These are phyloP conservation scores for Corydoras sp. DNA, from an alignment of 2,113 vertebrate species.

Conservation along the genomic window DNA sequence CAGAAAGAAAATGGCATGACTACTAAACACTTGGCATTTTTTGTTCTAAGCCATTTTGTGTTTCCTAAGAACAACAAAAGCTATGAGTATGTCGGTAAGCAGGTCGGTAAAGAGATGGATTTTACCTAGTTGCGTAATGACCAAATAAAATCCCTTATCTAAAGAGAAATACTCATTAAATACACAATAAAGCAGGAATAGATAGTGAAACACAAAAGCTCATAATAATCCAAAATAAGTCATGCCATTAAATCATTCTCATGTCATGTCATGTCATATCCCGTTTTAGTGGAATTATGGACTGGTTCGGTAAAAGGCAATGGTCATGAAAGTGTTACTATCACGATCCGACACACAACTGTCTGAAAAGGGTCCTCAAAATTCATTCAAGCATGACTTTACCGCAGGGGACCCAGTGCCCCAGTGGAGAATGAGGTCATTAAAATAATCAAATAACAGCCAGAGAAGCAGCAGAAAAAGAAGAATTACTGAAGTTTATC, in stretches of 20 bases:
- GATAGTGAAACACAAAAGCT: not conserved
- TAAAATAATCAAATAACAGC: slow-evolving; percentile 78
- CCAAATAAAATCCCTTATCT: not conserved
- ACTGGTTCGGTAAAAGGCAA: slow-evolving; percentile 13
- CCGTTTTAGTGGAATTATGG: slow-evolving; percentile 3
- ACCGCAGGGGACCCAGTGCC: slow-evolving; percentile 55
- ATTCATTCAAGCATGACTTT: slow-evolving; percentile 55
- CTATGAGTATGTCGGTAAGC: not conserved
- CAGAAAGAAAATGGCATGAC: not conserved
- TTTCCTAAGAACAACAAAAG: not conserved
- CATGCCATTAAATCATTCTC: slow-evolving; percentile 6
- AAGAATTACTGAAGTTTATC: slow-evolving; percentile 62
- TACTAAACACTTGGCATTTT: not conserved
- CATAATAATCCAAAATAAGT: not conserved
- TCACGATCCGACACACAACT: slow-evolving; percentile 34
- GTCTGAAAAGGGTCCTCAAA: slow-evolving; percentile 59
- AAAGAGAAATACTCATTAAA: not conserved
- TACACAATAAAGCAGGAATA: not conserved
- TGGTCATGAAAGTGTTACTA: slow-evolving; percentile 25
- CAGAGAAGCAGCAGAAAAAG: slow-evolving; percentile 46
- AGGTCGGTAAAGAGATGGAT: not conserved
- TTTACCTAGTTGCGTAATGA: not conserved
- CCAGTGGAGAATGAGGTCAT: slow-evolving; percentile 64
- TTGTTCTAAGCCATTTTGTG: not conserved
- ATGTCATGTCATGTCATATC: slow-evolving; percentile 8